Evolutionary conservation across 2,888 invertebrate genomes (phyloP), one percentile per base, ranked within the genome.

Genomic region (Entomobrya multifasciata): DNA sequence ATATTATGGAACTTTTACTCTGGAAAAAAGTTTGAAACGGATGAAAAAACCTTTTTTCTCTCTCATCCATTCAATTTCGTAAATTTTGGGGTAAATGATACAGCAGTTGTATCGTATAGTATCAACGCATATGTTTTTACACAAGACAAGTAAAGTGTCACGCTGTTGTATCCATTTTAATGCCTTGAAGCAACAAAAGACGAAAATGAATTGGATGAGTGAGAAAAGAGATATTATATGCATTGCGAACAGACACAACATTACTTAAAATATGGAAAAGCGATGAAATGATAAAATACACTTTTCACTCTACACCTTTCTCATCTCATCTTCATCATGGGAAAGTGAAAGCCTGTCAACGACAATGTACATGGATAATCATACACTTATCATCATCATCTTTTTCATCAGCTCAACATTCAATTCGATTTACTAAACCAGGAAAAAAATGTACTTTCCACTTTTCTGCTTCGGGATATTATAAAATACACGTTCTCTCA

Each of bases 111-210:
- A n/a, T n/a, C n/a, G n/a, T n/a, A n/a, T n/a, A n/a, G n/a, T n/a
- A n/a, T n/a, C n/a, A n/a, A 36, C 22, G 36, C 41, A 30, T 36
- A 41, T 25, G 20, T 74, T 52, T 67, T 74, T 49, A 36, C 55
- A 52, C 74, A 74, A n/a, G n/a, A n/a, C n/a, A n/a, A n/a, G n/a
- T n/a, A n/a, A n/a, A 74, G 20, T 55, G 74, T 74, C 47, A 67
- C 67, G 44, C 17, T 67, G 22, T 17, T 30, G 20, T 41, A 41
- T 72, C 20, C 47, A 22, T 17, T 27, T 17, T 67, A 52, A 78
- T 80, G 55, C 80, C 80, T 67, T 49, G 49, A 27, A 80, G 80
- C 67, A 80, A 80, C 65, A 78, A 62, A 41, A 44, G n/a, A 67
- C 5, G 4, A 65, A 36, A 44, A n/a, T 11, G 55, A 17, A 20